Conservation (phyloP, 2,888 invertebrate genomes). For the Argynnis bischoffii region DNA sequence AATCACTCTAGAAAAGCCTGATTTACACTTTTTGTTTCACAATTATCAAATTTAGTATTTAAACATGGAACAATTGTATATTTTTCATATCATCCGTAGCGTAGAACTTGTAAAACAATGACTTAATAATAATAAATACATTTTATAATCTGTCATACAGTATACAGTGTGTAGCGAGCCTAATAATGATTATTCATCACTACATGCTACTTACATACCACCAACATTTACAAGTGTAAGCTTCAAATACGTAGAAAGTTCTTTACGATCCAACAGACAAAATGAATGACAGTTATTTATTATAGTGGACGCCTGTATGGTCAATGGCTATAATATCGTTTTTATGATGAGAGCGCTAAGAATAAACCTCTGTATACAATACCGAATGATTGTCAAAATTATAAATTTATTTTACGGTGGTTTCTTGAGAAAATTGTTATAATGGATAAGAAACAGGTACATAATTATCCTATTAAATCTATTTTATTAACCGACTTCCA, state of each 20-base stretch:
- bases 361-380: slow-evolving; percentile 13
- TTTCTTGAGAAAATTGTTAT: slow-evolving; percentile 10
- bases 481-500: no score
- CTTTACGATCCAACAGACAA: slow-evolving; percentile 50
- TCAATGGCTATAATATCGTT: slow-evolving; percentile 14
- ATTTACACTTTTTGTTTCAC: no score
- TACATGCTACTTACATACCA: slow-evolving; percentile 1
- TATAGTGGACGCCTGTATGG: slow-evolving; percentile 35
- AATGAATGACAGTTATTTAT: slow-evolving; percentile 53
- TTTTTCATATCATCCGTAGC: no score
- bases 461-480: no score
- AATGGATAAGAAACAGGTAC: background rate
- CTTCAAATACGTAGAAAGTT: slow-evolving; percentile 62
- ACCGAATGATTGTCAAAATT: slow-evolving; percentile 20
- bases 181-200: slow-evolving; percentile 3
- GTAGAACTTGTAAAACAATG: no score
- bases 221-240: slow-evolving; percentile 39
- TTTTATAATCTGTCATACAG: background rate
- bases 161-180: slow-evolving; percentile 1
- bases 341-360: slow-evolving; percentile 16
- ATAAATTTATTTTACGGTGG: background rate
- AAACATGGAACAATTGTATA: no score
- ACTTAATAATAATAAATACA: slow-evolving; percentile 1
- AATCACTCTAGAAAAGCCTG: no score
- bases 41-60: no score